These are phyloP conservation scores for Lepidothrix coronata DNA, from an alignment of 2,113 vertebrate genomes.

Conservation along the genomic window DNA sequence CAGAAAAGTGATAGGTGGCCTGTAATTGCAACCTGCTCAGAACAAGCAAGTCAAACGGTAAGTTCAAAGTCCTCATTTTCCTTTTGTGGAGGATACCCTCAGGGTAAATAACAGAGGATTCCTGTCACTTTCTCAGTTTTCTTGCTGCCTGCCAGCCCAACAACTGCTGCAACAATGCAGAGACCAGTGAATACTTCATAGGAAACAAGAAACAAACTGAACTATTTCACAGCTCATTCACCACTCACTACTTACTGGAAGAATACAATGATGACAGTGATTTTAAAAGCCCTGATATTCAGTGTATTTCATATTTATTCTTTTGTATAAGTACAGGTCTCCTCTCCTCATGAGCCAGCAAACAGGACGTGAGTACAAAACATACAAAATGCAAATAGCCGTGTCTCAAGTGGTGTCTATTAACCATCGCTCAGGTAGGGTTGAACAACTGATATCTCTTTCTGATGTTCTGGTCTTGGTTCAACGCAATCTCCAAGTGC, in stretches of 20 bases:
- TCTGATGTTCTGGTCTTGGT: neutral
- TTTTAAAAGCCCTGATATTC: neutral
- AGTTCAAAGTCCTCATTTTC: constrained; percentile 25
- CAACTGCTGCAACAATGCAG: neutral
- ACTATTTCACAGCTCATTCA: neutral
- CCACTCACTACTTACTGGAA: neutral
- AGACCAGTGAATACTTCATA: neutral
- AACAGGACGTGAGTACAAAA: neutral
- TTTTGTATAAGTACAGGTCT: neutral
- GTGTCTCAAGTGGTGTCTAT: neutral
- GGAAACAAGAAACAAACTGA: neutral
- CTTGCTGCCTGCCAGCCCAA: neutral
- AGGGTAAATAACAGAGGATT: neutral
- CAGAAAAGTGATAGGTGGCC: neutral
- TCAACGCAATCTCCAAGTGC: neutral
- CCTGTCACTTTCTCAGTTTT: neutral
- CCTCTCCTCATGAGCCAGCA: neutral
- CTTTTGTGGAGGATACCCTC: neutral
- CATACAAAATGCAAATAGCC: neutral
- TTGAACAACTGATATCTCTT: neutral
- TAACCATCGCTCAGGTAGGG: neutral
- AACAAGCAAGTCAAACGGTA: neutral
- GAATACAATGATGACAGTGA: neutral
- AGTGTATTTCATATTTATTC: neutral
- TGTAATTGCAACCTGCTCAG: constrained; percentile 6